Evolutionary conservation across 2,888 invertebrate species (phyloP), one percentile per base, ranked within the genome.

Genomic region (Eretmocerus hayati): DNA sequence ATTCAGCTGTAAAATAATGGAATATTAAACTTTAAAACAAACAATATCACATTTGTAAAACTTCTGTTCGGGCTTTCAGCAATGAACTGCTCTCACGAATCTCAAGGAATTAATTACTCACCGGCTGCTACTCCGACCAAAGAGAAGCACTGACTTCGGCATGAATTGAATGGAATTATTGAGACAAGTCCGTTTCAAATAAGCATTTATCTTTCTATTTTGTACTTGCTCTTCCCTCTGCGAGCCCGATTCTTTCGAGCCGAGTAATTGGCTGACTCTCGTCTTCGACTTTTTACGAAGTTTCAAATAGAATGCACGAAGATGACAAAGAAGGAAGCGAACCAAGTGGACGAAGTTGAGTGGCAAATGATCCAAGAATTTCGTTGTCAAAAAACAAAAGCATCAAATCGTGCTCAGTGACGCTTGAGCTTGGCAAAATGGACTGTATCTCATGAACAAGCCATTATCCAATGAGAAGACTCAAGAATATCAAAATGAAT

Each of bases 151-250:
- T n/a, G n/a, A n/a, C n/a, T n/a, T n/a, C n/a, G n/a, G n/a, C n/a
- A n/a, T n/a, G n/a, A n/a, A n/a, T n/a, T n/a, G 36, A 51, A 51
- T 46, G 31, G 40, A 47, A 40, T 21, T 40, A 40, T 47, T 21
- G 40, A 22, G 42, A 35, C 39, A 31, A 43, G 20, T 40, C 23
- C 31, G 23, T 13, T 46, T 18, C 22, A 41, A 51, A 47, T 51
- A 47, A 51, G 47, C 36, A 51, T 51, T 44, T 47, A 47, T 51
- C 41, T 47, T 36, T 51, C 43, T 43, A 46, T 46, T 50, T 22
- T 23, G 31, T 39, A 35, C 13, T 30, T 35, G 26, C 21, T 40
- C 22, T 39, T 43, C 18, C 6, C 42, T 19, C 4, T 15, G 21
- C 26, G 4, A 30, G 20, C 40, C 37, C 21, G 26, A 42, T 36